Percentiles rank a stretch among this genome's conserved stretches.
phyloP scores from a whole-genome alignment of 2,113 vertebrate species.

The Carassius carassius region DNA sequence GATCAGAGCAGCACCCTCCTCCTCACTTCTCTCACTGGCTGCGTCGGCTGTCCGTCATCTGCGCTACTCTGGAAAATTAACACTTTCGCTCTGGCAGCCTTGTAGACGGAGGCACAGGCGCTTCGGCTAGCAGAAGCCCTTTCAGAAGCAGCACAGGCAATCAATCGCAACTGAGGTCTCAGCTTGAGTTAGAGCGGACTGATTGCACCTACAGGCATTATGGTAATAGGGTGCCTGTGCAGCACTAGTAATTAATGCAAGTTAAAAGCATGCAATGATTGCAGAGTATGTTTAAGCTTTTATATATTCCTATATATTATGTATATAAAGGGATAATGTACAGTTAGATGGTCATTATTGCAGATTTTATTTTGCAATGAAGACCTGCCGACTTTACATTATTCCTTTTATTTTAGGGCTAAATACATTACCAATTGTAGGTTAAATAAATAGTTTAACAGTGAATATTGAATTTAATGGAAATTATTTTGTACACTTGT shows the following conservation, averaged over 20 bases:
- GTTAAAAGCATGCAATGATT: conserved; percentile 64
- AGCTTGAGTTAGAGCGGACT: conserved; percentile 72
- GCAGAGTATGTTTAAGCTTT: conserved; percentile 30
- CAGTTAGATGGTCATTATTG: background rate
- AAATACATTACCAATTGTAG: background rate
- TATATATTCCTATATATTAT: background rate
- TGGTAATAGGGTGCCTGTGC: conserved; percentile 75
- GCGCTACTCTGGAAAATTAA: conserved; percentile 71
- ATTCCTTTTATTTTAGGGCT: background rate
- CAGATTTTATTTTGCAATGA: background rate
- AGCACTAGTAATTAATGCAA: conserved; percentile 70
- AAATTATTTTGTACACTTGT: background rate
- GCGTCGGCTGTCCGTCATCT: conserved; percentile 85
- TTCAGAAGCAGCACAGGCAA: conserved; percentile 74
- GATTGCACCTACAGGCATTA: conserved; percentile 74
- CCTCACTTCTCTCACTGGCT: conserved; percentile 86
- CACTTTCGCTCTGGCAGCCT: conserved; percentile 72
- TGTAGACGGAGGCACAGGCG: conserved; percentile 72
- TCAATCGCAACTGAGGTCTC: conserved; percentile 76
- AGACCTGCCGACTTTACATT: background rate
- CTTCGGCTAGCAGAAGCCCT: conserved; percentile 74
- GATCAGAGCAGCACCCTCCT: conserved; percentile 94
- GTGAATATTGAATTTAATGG: background rate
- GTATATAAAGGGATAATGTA: background rate
- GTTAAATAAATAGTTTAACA: background rate